Base-by-base conservation (phyloP, 2,888 invertebrate species). In the Hydrotaea cyrtoneurina region DNA sequence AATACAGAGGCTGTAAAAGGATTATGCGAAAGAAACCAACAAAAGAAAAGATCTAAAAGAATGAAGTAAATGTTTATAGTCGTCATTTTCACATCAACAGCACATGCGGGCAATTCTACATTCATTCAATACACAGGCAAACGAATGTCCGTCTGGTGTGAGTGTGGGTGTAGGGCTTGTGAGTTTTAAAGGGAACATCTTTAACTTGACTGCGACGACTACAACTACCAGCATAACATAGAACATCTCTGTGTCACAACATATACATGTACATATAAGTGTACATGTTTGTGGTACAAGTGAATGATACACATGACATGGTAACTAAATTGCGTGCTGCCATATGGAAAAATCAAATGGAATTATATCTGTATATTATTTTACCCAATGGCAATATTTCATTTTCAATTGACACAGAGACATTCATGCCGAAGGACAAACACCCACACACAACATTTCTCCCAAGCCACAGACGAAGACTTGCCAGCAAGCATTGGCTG, bases 301-400 rank as follows among this genome's bases (percentile, higher is more conserved):
- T 2, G 62, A 62, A 53, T n/a, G 55, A 55, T 55, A 55, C 64
- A 36, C 66, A 66, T 21, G 19, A 10, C 17, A 19, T 19, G 53
- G 43, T 78, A 46, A 74, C 53, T 74, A 77, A 83, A 80, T 80
- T 80, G 73, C 26, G 62, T 77, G 62, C 69, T 77, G 78, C 62
- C 82, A 78, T 84, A 81, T 81, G 81, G 81, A 84, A 78, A 77
- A 82, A 82, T 79, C 69, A 79, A 79, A 79, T 79, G 62, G 59
- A 83, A 80, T 83, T 83, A 74, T 80, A n/a, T 74, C 46, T 55
- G 53, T 36, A 80, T 73, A 83, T 76, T 64, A 64, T 76, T 36
- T 77, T 53, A 76, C 21, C 53, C 76, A 69, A 59, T 74, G 69
- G 80, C 80, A 80, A 83, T 74, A 80, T 80, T 77, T 74, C 43